phyloP scores from a whole-genome alignment of 2,113 vertebrate genomes.

The Sinocyclocheilus maitianheensis region DNA sequence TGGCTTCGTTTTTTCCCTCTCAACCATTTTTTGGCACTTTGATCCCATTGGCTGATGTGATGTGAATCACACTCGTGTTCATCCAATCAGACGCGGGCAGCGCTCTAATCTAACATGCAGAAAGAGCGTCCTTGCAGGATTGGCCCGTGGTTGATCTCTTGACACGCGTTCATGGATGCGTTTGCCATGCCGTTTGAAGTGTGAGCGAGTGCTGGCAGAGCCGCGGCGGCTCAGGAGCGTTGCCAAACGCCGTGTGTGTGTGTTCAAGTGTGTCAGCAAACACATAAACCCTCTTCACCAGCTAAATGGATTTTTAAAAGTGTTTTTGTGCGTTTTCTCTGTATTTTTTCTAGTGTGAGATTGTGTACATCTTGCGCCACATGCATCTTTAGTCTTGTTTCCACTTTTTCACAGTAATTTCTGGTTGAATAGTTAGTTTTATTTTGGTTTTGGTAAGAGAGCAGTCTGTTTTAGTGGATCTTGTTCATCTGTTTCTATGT shows the following conservation, averaged over 20 bases:
- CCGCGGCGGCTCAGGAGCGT: slow-evolving; percentile 10
- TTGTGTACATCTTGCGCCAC: too few relatives aligned
- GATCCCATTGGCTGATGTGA: not conserved
- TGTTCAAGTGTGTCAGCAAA: not conserved
- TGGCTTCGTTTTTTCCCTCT: not conserved
- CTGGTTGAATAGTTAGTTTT: too few relatives aligned
- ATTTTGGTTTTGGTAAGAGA: too few relatives aligned
- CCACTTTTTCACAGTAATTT: too few relatives aligned
- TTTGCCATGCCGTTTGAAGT: slow-evolving; percentile 45
- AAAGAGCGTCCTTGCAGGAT: not conserved
- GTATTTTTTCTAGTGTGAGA: too few relatives aligned
- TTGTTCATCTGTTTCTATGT: too few relatives aligned
- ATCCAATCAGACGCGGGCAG: not conserved
- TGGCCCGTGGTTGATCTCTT: slow-evolving; percentile 30
- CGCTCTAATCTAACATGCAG: slow-evolving; percentile 35
- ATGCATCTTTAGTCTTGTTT: too few relatives aligned
- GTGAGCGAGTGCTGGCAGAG: slow-evolving; percentile 28
- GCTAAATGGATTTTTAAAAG: not conserved
- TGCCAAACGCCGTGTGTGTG: not conserved
- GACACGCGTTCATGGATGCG: slow-evolving; percentile 29
- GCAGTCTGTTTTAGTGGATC: too few relatives aligned
- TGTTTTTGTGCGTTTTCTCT: not conserved
- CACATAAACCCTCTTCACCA: not conserved
- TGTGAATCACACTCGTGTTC: slow-evolving; percentile 6
- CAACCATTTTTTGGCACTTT: slow-evolving; percentile 2